Percentiles rank a stretch among this genome's conserved stretches.
phyloP scores from a whole-genome alignment of 1,140 invertebrate species.

The Lasioglossum baleicum region DNA sequence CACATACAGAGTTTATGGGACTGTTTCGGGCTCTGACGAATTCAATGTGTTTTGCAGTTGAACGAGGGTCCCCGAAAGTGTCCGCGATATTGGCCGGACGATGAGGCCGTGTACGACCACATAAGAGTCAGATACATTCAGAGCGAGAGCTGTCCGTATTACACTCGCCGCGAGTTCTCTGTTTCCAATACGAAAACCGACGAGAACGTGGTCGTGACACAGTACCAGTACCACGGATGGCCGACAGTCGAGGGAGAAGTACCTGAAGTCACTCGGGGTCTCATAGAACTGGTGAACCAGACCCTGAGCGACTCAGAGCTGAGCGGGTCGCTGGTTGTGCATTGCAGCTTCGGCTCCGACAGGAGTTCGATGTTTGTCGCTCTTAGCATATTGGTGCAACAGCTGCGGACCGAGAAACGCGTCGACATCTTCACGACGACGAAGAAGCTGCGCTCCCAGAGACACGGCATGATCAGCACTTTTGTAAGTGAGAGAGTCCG shows the following conservation, averaged over 20 bases:
- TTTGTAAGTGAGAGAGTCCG: conserved; percentile 83
- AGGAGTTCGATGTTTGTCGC: conserved; percentile 94
- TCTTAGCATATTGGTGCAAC: conserved; percentile 91
- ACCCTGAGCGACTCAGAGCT: conserved; percentile 81
- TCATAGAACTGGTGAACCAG: conserved; percentile 89
- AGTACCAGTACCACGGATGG: conserved; percentile 94
- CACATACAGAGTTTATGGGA: neutral
- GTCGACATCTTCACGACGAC: conserved; percentile 92
- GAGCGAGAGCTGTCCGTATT: conserved; percentile 92
- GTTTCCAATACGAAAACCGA: conserved; percentile 88
- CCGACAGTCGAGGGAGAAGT: conserved; percentile 92
- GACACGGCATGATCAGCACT: conserved; percentile 90
- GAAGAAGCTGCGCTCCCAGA: conserved; percentile 90
- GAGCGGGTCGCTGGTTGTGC: conserved; percentile 86
- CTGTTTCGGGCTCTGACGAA: neutral
- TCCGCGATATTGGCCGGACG: conserved; percentile 95
- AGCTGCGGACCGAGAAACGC: conserved; percentile 89
- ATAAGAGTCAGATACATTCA: conserved; percentile 92
- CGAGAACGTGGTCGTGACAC: conserved; percentile 87
- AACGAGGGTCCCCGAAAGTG: conserved; percentile 89
- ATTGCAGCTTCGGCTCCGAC: conserved; percentile 92
- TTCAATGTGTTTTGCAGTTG: conserved; percentile 77
- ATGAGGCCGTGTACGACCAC: conserved; percentile 90
- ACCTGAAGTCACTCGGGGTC: conserved; percentile 90
- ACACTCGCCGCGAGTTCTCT: conserved; percentile 90